Evolutionary conservation across 1,140 invertebrate genomes (phyloP).

Genomic region (Nasonia longicornis): DNA sequence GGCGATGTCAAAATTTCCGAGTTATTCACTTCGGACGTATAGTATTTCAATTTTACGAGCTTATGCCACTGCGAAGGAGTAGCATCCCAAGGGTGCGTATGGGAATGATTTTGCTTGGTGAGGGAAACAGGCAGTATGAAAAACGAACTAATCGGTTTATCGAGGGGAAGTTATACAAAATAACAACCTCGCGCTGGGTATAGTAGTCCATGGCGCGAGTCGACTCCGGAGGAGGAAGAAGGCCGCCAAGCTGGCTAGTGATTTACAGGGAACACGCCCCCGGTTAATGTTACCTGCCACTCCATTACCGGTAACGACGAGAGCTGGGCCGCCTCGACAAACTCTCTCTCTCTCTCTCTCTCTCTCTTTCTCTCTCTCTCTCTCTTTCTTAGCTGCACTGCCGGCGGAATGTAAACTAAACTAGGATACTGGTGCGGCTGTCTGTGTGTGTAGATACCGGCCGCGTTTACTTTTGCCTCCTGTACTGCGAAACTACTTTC

Average conservation of each 20-base stretch:
- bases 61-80: background rate
- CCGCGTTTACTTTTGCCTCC: background rate
- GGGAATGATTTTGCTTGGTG: too few relatives aligned
- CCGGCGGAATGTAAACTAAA: slow-evolving; percentile 6
- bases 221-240: background rate
- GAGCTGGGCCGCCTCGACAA: slow-evolving; percentile 25
- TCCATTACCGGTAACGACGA: slow-evolving; percentile 47
- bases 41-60: background rate
- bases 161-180: background rate
- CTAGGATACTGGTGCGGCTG: background rate
- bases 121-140: too few relatives aligned
- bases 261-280: slow-evolving; percentile 44
- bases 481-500: background rate
- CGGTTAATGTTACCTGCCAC: slow-evolving; percentile 48
- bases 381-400: background rate
- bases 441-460: background rate
- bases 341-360: slow-evolving; percentile 7
- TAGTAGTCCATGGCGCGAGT: background rate
- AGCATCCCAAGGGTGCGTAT: too few relatives aligned
- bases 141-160: background rate
- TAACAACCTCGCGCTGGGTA: background rate
- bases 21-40: background rate
- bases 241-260: slow-evolving; percentile 27
- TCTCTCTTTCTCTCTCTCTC: slow-evolving; percentile 10
- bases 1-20: background rate